Evolutionary conservation across 2,888 invertebrate species (phyloP).

Genomic region (Tenthredo distinguenda): DNA sequence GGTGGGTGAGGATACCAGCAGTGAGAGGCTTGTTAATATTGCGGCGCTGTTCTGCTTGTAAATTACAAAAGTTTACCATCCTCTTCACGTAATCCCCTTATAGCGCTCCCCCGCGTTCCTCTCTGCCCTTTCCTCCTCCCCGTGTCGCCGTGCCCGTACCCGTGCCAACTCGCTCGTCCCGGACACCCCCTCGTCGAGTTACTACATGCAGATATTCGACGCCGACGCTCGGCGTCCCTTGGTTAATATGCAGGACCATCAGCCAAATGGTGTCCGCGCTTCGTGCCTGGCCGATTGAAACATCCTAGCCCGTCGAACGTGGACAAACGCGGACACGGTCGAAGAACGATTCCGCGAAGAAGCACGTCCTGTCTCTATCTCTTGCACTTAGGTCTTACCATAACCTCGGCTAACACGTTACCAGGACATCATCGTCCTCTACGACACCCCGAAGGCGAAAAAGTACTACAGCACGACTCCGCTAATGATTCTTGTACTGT

Average conservation of each 20-base stretch:
- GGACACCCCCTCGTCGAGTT: slow-evolving; percentile 37
- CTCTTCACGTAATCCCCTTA: slow-evolving; percentile 55
- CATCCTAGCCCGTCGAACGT: slow-evolving; percentile 46
- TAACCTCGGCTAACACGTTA: slow-evolving; percentile 40
- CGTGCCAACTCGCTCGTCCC: slow-evolving; percentile 49
- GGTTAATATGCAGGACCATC: slow-evolving; percentile 41
- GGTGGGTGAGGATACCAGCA: slow-evolving; percentile 18
- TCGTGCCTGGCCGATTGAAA: slow-evolving; percentile 50
- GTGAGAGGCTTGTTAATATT: slow-evolving; percentile 53
- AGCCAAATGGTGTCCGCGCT: slow-evolving; percentile 28
- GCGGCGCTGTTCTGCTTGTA: slow-evolving; percentile 54
- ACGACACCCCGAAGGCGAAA: neutral
- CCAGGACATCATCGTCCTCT: slow-evolving; percentile 20
- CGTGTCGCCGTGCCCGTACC: neutral
- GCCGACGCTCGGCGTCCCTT: slow-evolving; percentile 40
- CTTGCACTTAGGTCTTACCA: slow-evolving; percentile 45
- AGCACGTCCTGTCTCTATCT: slow-evolving; percentile 38
- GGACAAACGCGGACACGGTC: slow-evolving; percentile 48
- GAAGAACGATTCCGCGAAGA: slow-evolving; percentile 33
- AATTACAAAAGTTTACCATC: slow-evolving; percentile 56
- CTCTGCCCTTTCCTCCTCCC: neutral
- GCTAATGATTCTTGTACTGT: neutral
- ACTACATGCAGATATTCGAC: slow-evolving; percentile 53
- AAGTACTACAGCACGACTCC: neutral
- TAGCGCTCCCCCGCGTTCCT: slow-evolving; percentile 40